Base-by-base conservation (phyloP, 1,140 invertebrate species). In the Subanguina moxae region DNA sequence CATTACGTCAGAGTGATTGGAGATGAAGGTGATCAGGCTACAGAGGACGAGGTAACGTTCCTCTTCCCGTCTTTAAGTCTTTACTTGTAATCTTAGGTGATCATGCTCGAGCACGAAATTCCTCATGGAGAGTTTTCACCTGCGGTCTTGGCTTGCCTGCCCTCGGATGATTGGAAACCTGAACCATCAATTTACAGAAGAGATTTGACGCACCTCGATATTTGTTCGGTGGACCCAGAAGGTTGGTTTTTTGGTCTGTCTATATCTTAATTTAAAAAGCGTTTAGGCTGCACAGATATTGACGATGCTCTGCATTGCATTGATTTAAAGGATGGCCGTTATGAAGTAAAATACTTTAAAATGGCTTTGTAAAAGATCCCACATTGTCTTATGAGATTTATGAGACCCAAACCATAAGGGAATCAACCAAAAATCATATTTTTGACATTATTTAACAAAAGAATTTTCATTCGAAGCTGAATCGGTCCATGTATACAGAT, bases 151-250 rank as follows among this genome's bases (percentile, higher is more conserved):
- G 89, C 89, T 67, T 97, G 91, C 82, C 85, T 99, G 27, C 96
- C 96, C 0, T 87, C 89, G 74, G 76, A 93, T 75, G 91, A 93
- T 13, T 98, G 93, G 93, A 84, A 66, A 19, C 77, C 77, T 85
- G 21, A 93, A 95, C 66, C 67, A 21, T 30, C 73, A n/a, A 32
- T 58, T 27, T 45, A 68, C 32, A 67, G 78, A 38, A 62, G 74
- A 25, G 76, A 83, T 61, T 64, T 82, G 0, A 66, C 94, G 57
- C 86, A 91, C 65, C 78, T 95, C 8, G 87, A 89, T 77, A 88
- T 98, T 38, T 97, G 94, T 80, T 97, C 93, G 1, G 94, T 99
- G 0, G 95, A 99, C 87, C 95, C 95, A 27, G 93, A 93, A 0
- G 94, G 68, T 70, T 21, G 32, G 32, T 5, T 38, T 38, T 3